Base-by-base conservation (phyloP, 2,797 vertebrate species). In the Rhadinocentrus ornatus region DNA sequence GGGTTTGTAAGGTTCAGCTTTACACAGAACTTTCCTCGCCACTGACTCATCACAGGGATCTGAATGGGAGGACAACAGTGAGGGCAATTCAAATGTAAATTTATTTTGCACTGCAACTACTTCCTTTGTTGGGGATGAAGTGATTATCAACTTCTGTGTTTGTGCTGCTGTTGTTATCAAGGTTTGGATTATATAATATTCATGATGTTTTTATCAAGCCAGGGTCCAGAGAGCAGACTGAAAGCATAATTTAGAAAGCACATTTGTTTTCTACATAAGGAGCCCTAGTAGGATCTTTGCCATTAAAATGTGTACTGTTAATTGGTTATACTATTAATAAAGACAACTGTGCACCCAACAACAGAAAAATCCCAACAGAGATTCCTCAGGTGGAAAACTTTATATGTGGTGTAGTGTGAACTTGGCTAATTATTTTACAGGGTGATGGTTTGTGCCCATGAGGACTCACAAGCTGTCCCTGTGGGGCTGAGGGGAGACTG, bases 1-100 rank as follows among this genome's bases (percentile, higher is more conserved):
- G 94, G 88, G 27, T 94, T 96, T 69, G 93, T 95, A 86, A 96
- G 88, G 31, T 98, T 97, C 55, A 98, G 90, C 88, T 95, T 96
- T 41, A 96, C 95, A 0, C 95, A 95, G 72, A 96, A 96, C 78
- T 80, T 94, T 48, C 95, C 95, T 83, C 85, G 94, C 96, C 96
- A 97, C 52, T 89, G 93, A 77, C 91, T 95, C 91, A 98, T 91
- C 86, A 97, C 81, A 0, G 96, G 97, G 64, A 95, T 85, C 97
- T 98, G 61, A 10, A 55, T 11, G 32, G 34, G 0, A 13, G 9
- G 0, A 73, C 53, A 79, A 26, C 44, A 31, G 58, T 6, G 34
- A 65, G 15, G 6, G 15, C 39, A 59, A 16, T 52, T 29, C 41
- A 41, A 37, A n/a, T 22, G 37, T 7, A 31, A 20, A 2, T 59